Evolutionary conservation across 2,888 invertebrate species (phyloP).

Genomic region (Scaptomyza flava): DNA sequence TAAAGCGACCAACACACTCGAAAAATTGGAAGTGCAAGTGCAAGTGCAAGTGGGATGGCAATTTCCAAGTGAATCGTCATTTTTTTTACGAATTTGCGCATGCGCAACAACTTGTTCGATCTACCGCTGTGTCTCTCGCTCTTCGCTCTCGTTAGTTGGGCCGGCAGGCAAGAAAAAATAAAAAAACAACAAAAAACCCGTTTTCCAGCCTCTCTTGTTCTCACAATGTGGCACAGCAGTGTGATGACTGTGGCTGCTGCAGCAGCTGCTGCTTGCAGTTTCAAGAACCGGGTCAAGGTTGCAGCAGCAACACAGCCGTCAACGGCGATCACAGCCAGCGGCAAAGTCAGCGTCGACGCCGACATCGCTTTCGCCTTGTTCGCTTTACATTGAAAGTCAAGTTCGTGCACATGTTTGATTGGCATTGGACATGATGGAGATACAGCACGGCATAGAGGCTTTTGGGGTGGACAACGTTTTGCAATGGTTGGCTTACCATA

Average conservation of each 20-base stretch:
- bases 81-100: conserved; percentile 64
- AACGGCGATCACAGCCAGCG: conserved; percentile 64
- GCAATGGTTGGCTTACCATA: not conserved
- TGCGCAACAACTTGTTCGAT: conserved; percentile 55
- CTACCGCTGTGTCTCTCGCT: not conserved
- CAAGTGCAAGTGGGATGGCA: conserved; percentile 37
- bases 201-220: conserved; percentile 62
- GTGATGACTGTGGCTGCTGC: conserved; percentile 34
- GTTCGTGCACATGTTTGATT: conserved; percentile 77
- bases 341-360: conserved; percentile 40
- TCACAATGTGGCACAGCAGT: conserved; percentile 57
- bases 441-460: conserved; percentile 2
- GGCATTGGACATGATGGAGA: conserved; percentile 61
- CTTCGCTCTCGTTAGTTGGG: conserved; percentile 3
- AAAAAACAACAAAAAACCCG: conserved; percentile 54
- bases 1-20: conserved; percentile 42
- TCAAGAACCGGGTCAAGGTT: conserved; percentile 85
- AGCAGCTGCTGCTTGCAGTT: conserved; percentile 69
- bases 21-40: conserved; percentile 24
- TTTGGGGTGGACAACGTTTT: conserved; percentile 22
- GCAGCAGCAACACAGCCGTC: conserved; percentile 38
- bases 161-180: conserved; percentile 43
- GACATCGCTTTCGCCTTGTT: conserved; percentile 73
- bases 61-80: conserved; percentile 1
- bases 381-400: conserved; percentile 79